These are phyloP conservation scores for Dysidea cf. avara DNA, from an alignment of 37 sponge, comb jelly and placozoan species.

Conservation along the genomic window DNA sequence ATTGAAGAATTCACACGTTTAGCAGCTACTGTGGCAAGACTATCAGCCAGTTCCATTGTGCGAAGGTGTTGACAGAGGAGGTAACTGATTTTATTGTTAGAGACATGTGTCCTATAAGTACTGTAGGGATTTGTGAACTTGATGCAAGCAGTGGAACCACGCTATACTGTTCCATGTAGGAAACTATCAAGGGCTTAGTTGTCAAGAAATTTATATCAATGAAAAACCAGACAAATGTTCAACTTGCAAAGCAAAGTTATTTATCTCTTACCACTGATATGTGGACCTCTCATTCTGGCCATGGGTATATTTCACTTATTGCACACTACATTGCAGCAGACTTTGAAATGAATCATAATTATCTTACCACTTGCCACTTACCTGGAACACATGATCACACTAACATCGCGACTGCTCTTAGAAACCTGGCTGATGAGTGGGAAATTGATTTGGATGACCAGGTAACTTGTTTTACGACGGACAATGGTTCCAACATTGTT, in stretches of 20 bases:
- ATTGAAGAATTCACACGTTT: too few relatives aligned
- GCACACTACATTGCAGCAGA: slow-evolving; percentile 2
- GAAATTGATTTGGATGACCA: too few relatives aligned
- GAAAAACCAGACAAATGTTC: not conserved
- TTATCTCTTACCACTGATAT: slow-evolving; percentile 15
- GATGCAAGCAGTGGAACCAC: slow-evolving; percentile 16
- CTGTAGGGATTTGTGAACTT: slow-evolving; percentile 11
- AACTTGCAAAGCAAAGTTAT: not conserved
- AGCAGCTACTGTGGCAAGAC: too few relatives aligned
- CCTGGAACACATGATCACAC: too few relatives aligned
- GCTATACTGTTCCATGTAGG: slow-evolving; percentile 19
- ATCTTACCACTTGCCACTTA: too few relatives aligned
- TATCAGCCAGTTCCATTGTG: not conserved
- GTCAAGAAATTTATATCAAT: not conserved
- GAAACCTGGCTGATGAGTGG: too few relatives aligned
- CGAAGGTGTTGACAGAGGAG: not conserved
- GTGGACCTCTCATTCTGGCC: slow-evolving; percentile 21
- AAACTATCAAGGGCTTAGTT: not conserved
- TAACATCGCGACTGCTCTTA: too few relatives aligned
- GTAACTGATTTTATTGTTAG: slow-evolving; percentile 11
- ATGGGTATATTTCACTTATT: slow-evolving; percentile 1
- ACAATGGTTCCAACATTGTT: slow-evolving; percentile 24
- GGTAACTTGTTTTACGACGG: slow-evolving; percentile 12
- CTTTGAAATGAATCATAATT: too few relatives aligned
- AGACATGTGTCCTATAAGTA: slow-evolving; percentile 5